Evolutionary conservation across 2,888 invertebrate species (phyloP), one percentile per base, ranked within the genome.

Genomic region (Petrolisthes manimaculis): DNA sequence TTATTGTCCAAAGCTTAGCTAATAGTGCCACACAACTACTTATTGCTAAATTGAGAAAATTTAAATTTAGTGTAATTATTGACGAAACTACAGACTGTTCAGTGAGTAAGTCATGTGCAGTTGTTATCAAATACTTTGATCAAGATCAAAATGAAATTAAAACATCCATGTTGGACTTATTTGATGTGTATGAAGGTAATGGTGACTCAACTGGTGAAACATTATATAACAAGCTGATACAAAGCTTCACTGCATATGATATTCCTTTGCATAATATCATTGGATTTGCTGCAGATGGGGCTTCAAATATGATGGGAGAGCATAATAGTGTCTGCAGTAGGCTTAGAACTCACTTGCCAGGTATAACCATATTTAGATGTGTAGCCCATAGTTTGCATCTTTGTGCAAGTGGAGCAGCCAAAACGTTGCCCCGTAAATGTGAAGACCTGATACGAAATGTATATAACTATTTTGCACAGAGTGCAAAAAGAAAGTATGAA

Each of bases 21-120:
- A 21, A 75, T 24, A 12, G n/a, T 75, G 75, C 3, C 37, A 21
- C 75, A 4, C n/a, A 75, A 8, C 1, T 5, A 5, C 14, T 51
- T 18, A 37, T 51, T 12, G 37, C 1, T 5, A 77, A 77, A 37
- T 37, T 77, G 37, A 37, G 8, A 37, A 77, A 12, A 14, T 18
- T 4, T 24, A 75, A 21, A 75, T 75, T 75, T 37, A 37, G 37
- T 37, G 37, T 75, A 5, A 77, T 77, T 24, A 77, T 77, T 24
- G 77, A 77, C 37, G 77, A 37, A 24, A 77, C 24, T 5, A 77
- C 77, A 37, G 77, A 37, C 77, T 77, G 77, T 51, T 77, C 77
- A 12, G 14, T 51, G 5, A 51, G 37, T 14, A 24, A 24, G 21
- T n/a, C 75, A 12, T 24, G 21, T 77, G 77, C 77, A 21, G 24